Conservation (phyloP, 1,140 invertebrate species). For the Myzus persicae region DNA sequence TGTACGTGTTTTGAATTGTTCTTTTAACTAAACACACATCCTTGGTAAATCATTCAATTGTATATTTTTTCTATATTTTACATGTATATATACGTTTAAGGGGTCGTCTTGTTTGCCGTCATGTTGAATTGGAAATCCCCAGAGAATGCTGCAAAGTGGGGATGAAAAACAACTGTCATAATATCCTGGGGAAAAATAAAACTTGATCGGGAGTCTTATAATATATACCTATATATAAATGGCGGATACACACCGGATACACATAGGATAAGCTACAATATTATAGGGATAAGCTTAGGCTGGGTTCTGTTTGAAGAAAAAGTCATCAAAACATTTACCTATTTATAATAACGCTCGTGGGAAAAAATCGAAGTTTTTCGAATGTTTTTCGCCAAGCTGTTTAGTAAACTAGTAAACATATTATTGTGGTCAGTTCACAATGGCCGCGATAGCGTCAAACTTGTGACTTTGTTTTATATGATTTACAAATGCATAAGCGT, state of each 20-base stretch:
- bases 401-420: not conserved
- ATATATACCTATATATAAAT: not conserved
- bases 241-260: too few species aligned
- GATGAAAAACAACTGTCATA: constrained; percentile 32
- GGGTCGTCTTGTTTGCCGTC: not conserved
- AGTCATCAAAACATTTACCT: not conserved
- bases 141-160: not conserved
- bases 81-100: not conserved
- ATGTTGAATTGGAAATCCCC: not conserved
- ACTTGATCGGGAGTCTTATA: not conserved
- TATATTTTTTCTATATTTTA: not conserved
- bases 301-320: not conserved
- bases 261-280: not conserved
- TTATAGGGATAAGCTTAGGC: not conserved
- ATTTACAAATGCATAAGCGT: not conserved
- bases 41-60: constrained; percentile 20
- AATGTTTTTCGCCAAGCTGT: not conserved
- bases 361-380: not conserved
- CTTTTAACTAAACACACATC: constrained; percentile 9
- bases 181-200: not conserved
- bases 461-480: not conserved
- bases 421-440: not conserved
- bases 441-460: not conserved
- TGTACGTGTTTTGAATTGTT: constrained; percentile 4
- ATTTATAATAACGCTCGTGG: not conserved